Evolutionary conservation across 2,888 invertebrate genomes (phyloP).

Genomic region (Eudasyphora cyanicolor): DNA sequence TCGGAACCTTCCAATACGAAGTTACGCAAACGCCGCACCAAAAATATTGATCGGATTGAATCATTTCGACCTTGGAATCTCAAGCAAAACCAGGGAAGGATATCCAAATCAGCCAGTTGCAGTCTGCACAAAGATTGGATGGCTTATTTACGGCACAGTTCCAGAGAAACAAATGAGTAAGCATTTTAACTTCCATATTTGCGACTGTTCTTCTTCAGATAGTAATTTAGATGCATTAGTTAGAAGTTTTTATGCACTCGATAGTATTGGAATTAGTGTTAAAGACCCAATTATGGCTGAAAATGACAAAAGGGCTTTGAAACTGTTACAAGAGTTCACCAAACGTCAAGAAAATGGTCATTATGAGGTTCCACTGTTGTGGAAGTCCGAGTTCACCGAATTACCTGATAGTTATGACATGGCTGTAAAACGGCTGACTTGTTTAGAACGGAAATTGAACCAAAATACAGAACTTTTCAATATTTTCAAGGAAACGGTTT

Average conservation of each 20-base stretch:
- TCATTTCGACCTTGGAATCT: too few species aligned
- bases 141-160: slow-evolving; percentile 28
- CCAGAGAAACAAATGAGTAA: neutral
- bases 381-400: too few species aligned
- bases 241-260: slow-evolving; percentile 5
- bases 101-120: neutral
- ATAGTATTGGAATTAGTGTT: neutral
- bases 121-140: slow-evolving; percentile 1
- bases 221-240: neutral
- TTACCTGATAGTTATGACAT: slow-evolving; percentile 11
- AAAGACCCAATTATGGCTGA: neutral
- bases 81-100: neutral
- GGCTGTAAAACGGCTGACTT: neutral
- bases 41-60: slow-evolving; percentile 7
- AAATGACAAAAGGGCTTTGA: neutral
- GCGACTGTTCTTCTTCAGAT: neutral
- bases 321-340: neutral
- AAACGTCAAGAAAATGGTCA: neutral
- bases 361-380: too few species aligned
- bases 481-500: neutral
- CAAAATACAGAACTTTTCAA: neutral
- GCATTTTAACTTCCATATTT: slow-evolving; percentile 20
- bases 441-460: neutral
- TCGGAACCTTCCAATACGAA: slow-evolving; percentile 2
- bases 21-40: slow-evolving; percentile 12